Conservation (phyloP, 2,113 vertebrate genomes). For the Rhynchomys soricoides region DNA sequence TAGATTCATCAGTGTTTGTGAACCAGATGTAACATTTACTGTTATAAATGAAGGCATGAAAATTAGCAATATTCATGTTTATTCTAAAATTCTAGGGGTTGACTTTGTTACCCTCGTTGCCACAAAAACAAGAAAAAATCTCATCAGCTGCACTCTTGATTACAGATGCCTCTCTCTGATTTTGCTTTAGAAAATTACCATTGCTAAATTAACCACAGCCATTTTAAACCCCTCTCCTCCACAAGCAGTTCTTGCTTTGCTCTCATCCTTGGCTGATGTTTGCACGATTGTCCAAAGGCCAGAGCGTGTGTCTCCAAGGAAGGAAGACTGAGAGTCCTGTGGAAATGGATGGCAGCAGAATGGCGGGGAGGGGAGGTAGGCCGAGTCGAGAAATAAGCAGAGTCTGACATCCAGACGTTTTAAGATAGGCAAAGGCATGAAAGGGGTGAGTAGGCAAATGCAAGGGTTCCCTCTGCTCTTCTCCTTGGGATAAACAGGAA, state of each 20-base stretch:
- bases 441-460: background rate
- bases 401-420: background rate
- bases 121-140: background rate
- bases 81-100: background rate
- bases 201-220: background rate
- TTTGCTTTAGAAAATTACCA: background rate
- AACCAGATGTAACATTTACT: background rate
- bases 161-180: background rate
- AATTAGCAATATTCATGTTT: background rate
- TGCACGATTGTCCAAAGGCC: too few relatives aligned
- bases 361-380: background rate
- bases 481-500: background rate
- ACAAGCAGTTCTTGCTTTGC: background rate
- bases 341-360: background rate
- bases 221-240: background rate
- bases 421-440: background rate
- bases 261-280: background rate
- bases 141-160: background rate
- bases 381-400: background rate
- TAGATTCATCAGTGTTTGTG: background rate
- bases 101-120: background rate
- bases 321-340: background rate
- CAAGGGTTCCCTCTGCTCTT: background rate
- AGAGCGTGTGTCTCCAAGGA: background rate
- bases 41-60: background rate